Evolutionary conservation across 2,888 invertebrate species (phyloP), one percentile per base, ranked within the genome.

Genomic region (Halocaridina rubra): DNA sequence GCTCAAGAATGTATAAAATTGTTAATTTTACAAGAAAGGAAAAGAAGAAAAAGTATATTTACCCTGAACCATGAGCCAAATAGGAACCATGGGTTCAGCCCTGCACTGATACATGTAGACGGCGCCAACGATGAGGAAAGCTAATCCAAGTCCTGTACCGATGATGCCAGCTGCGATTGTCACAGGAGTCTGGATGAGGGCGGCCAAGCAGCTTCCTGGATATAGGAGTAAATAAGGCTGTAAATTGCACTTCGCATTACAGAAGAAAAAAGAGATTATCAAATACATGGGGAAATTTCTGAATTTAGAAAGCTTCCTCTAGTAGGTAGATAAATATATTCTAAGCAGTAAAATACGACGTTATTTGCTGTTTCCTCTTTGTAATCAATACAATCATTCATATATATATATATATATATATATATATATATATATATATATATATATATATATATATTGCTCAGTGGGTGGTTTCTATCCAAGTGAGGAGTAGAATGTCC

Each of bases 41-140:
- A 3, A 24, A 30, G 5, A 27, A 8, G 19, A n/a, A 30, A n/a
- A 30, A 7, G 5, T 16, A 19, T 3, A 3, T 67, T 30, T 32
- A 71, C 53, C 59, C 32, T 80, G 80, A n/a, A 86, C 67, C 22
- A 86, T 71, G 57, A 86, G 86, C 86, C 86, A 86, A 13, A 86
- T 64, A 3, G 86, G 86, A 13, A 86, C 72, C 77, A 84, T 74
- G 8, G 80, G 78, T 30, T 86, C 84, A n/a, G 84, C 67, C n/a
- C 33, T 57, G 22, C 86, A 86, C 2, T 81, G 27, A n/a, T 74
- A 61, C 19, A 84, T 61, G 39, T 76, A 76, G 2, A 86, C 10
- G 22, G 53, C 61, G 1, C 86, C 86, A 19, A 84, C 39, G 39
- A 86, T 53, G 59, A 86, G 61, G 69, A 84, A 86, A 8, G 82